Evolutionary conservation across 2,113 vertebrate species (phyloP).

Genomic region (Vombatus ursinus): DNA sequence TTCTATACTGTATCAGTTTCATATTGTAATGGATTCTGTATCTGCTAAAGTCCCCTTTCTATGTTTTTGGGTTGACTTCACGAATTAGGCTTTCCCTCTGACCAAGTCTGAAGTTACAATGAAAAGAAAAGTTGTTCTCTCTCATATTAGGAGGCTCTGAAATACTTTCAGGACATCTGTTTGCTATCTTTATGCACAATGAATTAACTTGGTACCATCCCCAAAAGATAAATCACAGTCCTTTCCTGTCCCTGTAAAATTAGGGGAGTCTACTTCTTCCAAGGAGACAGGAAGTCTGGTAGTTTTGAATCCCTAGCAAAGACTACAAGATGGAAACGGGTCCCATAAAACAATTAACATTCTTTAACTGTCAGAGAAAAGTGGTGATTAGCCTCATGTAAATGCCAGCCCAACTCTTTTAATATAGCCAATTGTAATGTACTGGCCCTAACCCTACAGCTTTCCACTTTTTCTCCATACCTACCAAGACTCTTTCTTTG

Average conservation of each 20-base stretch:
- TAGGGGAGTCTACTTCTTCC: not conserved
- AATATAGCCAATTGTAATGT: not conserved
- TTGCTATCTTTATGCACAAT: not conserved
- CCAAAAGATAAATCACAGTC: not conserved
- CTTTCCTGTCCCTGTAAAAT: not conserved
- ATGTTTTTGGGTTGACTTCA: not conserved
- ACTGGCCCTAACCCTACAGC: not conserved
- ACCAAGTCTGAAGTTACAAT: not conserved
- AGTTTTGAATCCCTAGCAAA: not conserved
- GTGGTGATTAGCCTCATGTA: not conserved
- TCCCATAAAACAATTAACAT: not conserved
- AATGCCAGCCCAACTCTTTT: too few relatives aligned
- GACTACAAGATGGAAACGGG: not conserved
- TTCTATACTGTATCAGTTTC: not conserved
- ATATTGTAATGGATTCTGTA: not conserved
- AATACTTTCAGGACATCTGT: not conserved
- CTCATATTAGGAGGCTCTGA: not conserved
- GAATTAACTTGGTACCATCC: not conserved
- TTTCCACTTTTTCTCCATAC: not conserved
- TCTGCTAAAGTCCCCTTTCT: not conserved
- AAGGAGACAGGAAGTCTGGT: not conserved
- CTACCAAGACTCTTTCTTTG: not conserved
- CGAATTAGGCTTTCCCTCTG: not conserved
- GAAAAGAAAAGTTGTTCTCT: not conserved
- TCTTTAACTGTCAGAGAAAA: not conserved